These are phyloP conservation scores for Dryomyza anilis DNA, from an alignment of 2,888 invertebrate genomes.

Conservation along the genomic window DNA sequence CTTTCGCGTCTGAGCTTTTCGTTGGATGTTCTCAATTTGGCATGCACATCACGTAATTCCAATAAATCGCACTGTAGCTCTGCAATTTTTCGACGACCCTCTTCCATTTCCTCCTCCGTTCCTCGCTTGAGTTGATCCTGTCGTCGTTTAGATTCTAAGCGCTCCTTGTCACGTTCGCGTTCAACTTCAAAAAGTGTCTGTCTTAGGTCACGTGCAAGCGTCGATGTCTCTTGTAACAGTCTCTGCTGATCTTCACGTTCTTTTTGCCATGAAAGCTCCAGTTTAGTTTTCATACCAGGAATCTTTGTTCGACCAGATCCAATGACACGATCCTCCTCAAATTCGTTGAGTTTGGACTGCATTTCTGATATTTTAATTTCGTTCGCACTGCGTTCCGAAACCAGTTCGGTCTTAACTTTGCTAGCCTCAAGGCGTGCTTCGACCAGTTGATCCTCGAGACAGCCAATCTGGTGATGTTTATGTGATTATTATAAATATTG, in stretches of 20 bases:
- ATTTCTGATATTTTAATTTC: slow-evolving; percentile 87
- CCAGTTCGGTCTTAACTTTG: slow-evolving; percentile 85
- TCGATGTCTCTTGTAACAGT: slow-evolving; percentile 88
- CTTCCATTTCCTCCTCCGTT: slow-evolving; percentile 87
- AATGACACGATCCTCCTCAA: slow-evolving; percentile 86
- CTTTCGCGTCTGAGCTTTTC: slow-evolving; percentile 88
- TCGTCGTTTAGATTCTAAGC: slow-evolving; percentile 83
- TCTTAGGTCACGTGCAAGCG: slow-evolving; percentile 82
- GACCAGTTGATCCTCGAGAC: slow-evolving; percentile 86
- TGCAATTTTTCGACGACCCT: slow-evolving; percentile 81
- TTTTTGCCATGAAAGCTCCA: slow-evolving; percentile 93
- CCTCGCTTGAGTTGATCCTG: slow-evolving; percentile 83
- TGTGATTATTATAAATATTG: neutral
- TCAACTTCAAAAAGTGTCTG: slow-evolving; percentile 90
- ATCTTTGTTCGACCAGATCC: slow-evolving; percentile 84
- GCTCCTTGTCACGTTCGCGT: slow-evolving; percentile 86
- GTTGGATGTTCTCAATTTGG: slow-evolving; percentile 87
- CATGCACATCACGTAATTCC: slow-evolving; percentile 88
- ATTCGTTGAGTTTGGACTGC: slow-evolving; percentile 74
- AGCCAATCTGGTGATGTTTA: slow-evolving; percentile 64
- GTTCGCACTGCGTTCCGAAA: slow-evolving; percentile 83
- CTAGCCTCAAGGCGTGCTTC: slow-evolving; percentile 82
- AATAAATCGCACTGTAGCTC: slow-evolving; percentile 87
- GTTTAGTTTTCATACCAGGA: slow-evolving; percentile 81
- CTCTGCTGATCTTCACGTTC: slow-evolving; percentile 91